phyloP scores from a whole-genome alignment of 1,140 invertebrate species.

The Sarcophaga peregrina region DNA sequence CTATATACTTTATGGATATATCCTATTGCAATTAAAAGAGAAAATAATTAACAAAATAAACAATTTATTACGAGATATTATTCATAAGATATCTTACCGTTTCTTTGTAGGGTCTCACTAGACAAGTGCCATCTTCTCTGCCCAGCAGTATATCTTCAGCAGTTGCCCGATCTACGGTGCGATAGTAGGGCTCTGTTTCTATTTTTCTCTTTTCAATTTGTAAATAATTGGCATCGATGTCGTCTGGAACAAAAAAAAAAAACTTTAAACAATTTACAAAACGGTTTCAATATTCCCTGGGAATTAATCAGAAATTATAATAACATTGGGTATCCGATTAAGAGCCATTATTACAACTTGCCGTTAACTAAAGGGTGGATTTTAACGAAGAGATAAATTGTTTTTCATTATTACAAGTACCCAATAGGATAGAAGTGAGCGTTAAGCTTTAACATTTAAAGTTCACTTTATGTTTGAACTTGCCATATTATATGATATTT shows the following conservation, averaged over 20 bases:
- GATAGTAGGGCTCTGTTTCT: conserved; percentile 61
- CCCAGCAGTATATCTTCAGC: conserved; percentile 55
- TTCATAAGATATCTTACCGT: conserved; percentile 40
- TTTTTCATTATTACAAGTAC: too few species aligned
- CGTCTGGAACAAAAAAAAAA: conserved; percentile 49
- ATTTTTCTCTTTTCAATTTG: conserved; percentile 58
- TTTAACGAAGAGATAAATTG: too few species aligned
- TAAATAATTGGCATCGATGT: conserved; percentile 56
- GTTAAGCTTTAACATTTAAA: too few species aligned
- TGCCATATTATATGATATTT: too few species aligned
- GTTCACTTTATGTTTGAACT: too few species aligned
- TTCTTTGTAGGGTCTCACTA: conserved; percentile 63
- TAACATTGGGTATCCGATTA: too few species aligned
- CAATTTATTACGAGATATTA: background rate
- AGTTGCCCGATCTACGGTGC: conserved; percentile 57
- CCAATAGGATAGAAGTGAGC: too few species aligned
- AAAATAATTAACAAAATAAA: background rate
- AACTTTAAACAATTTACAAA: too few species aligned
- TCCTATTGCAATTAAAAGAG: conserved; percentile 46
- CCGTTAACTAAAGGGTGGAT: too few species aligned
- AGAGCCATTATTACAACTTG: too few species aligned
- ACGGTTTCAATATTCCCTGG: too few species aligned
- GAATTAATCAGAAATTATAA: too few species aligned
- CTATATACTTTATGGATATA: conserved; percentile 59
- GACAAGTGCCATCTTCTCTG: conserved; percentile 58